A percentile compares a stretch with the other conserved stretches of the same genome.
phyloP scores from a whole-genome alignment of 2,113 vertebrate species.

The Ovis canadensis region DNA sequence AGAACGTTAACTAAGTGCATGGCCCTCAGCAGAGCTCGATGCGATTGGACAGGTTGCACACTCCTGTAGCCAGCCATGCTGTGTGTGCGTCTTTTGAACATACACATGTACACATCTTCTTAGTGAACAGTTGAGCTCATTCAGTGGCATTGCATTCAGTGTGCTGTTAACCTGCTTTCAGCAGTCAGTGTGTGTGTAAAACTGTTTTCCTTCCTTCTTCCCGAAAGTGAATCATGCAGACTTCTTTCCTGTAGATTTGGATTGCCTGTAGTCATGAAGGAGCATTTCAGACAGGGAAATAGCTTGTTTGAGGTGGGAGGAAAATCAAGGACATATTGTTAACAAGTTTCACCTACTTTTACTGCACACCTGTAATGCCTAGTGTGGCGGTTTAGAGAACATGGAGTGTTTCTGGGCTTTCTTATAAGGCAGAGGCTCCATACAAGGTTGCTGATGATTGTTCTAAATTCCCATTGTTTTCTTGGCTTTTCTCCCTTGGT shows the following conservation, averaged over 20 bases:
- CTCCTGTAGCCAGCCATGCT: not conserved
- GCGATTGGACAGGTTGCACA: not conserved
- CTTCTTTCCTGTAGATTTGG: slow-evolving; percentile 70
- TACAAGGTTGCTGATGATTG: slow-evolving; percentile 93
- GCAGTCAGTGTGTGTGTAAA: not conserved
- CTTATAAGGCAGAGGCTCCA: slow-evolving; percentile 93
- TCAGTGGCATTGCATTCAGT: not conserved
- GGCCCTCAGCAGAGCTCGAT: not conserved
- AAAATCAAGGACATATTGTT: slow-evolving; percentile 77
- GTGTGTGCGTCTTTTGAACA: not conserved
- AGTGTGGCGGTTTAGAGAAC: slow-evolving; percentile 89
- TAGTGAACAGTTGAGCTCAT: not conserved
- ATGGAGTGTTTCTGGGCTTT: slow-evolving; percentile 91
- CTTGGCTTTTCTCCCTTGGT: slow-evolving; percentile 99
- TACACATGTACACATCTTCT: not conserved
- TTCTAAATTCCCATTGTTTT: slow-evolving; percentile 99
- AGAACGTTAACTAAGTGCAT: not conserved
- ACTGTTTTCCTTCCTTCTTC: not conserved
- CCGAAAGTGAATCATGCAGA: slow-evolving; percentile 32
- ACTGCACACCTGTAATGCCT: slow-evolving; percentile 97
- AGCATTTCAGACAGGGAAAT: slow-evolving; percentile 65
- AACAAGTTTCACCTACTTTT: slow-evolving; percentile 72
- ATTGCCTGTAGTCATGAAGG: slow-evolving; percentile 72
- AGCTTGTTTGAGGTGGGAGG: slow-evolving; percentile 75
- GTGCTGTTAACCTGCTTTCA: not conserved